These are phyloP conservation scores for Contarinia nasturtii DNA, from an alignment of 1,140 invertebrate genomes.

Conservation along the genomic window DNA sequence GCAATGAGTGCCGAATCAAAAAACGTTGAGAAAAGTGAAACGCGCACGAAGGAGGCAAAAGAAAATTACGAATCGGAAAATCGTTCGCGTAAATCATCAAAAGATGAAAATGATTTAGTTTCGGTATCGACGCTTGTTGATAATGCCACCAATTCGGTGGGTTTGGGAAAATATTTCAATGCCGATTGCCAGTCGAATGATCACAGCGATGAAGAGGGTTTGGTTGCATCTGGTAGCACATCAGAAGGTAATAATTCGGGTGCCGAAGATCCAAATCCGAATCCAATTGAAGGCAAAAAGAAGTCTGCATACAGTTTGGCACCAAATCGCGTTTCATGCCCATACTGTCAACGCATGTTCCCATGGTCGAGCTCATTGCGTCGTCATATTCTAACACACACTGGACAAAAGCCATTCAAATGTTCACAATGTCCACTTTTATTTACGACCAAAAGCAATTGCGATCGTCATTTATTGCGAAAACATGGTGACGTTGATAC, in stretches of 20 bases:
- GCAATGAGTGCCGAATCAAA: constrained; percentile 21
- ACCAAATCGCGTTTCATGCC: constrained; percentile 79
- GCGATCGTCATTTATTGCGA: constrained; percentile 77
- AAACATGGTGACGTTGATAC: constrained; percentile 51
- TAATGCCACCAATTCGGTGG: constrained; percentile 48
- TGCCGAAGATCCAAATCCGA: constrained; percentile 45
- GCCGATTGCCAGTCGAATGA: constrained; percentile 26
- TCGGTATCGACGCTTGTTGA: constrained; percentile 58
- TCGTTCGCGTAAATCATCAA: not conserved
- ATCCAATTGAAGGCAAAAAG: constrained; percentile 44
- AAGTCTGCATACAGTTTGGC: constrained; percentile 91
- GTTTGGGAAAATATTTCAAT: constrained; percentile 37
- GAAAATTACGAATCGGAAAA: not conserved
- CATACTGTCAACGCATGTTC: constrained; percentile 80
- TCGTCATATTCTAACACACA: constrained; percentile 82
- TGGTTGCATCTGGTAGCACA: constrained; percentile 44
- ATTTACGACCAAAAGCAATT: constrained; percentile 94
- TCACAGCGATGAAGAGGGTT: constrained; percentile 49
- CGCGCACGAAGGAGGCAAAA: constrained; percentile 8
- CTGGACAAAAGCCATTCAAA: constrained; percentile 90
- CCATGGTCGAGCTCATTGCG: constrained; percentile 89
- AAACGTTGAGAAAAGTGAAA: not conserved
- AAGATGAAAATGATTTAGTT: constrained; percentile 34
- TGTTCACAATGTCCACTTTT: constrained; percentile 78
- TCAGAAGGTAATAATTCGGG: constrained; percentile 66